Evolutionary conservation across 2,797 vertebrate genomes (phyloP).

Genomic region (Arctocebus calabarensis): DNA sequence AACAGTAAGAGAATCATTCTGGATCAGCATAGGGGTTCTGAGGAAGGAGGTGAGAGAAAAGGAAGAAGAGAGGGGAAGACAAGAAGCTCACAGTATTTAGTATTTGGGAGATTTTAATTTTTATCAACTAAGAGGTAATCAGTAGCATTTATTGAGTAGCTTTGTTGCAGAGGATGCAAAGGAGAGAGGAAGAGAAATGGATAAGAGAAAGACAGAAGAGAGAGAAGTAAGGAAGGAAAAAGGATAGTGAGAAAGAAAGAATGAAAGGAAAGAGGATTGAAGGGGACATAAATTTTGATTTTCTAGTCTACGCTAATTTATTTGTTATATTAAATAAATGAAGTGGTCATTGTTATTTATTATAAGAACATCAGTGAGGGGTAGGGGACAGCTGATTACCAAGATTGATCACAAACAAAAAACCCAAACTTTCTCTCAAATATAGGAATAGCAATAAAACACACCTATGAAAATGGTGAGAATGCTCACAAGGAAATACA

Average conservation of each 20-base stretch:
- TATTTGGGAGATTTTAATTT: background rate
- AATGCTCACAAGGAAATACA: background rate
- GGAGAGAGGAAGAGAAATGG: background rate
- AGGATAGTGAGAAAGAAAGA: background rate
- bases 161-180: background rate
- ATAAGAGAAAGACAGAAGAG: background rate
- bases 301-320: background rate
- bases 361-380: background rate
- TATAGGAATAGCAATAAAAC: background rate
- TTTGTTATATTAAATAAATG: background rate
- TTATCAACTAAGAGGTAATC: background rate
- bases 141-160: background rate
- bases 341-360: slow-evolving; percentile 39
- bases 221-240: background rate
- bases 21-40: background rate
- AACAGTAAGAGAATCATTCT: background rate
- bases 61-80: no score
- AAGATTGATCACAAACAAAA: background rate
- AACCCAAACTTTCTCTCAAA: background rate
- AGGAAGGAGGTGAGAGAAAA: background rate
- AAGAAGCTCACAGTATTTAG: background rate
- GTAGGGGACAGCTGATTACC: background rate
- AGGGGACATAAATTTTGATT: slow-evolving; percentile 2
- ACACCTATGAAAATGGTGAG: background rate
- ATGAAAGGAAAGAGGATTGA: background rate